A percentile compares a stretch with the other conserved stretches of the same genome.
These are phyloP conservation scores for Heterotilapia buettikoferi DNA, from an alignment of 2,113 vertebrate genomes.

Conservation along the genomic window DNA sequence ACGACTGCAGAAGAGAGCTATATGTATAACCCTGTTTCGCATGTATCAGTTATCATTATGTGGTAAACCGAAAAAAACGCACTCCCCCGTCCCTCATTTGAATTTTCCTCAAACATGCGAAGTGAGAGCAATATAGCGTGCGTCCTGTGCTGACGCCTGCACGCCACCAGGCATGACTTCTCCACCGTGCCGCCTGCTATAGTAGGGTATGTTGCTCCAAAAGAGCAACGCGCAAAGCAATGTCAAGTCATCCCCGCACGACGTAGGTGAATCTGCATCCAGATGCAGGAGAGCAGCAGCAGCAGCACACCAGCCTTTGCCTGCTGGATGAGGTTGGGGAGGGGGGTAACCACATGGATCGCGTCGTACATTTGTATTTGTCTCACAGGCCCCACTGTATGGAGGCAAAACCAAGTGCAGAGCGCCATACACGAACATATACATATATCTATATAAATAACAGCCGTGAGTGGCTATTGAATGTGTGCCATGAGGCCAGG, in stretches of 20 bases:
- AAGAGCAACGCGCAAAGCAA: slow-evolving; percentile 8
- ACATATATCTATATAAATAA: background rate
- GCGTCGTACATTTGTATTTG: background rate
- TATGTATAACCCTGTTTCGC: background rate
- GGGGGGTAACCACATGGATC: background rate
- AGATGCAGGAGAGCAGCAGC: slow-evolving; percentile 7
- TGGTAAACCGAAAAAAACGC: background rate
- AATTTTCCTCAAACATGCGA: background rate
- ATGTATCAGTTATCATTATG: background rate
- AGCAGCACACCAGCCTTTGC: background rate
- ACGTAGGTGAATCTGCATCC: slow-evolving; percentile 39
- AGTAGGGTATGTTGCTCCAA: background rate
- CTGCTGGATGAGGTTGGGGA: background rate
- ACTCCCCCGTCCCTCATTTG: background rate
- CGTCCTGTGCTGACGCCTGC: background rate
- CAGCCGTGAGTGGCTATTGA: slow-evolving; percentile 17
- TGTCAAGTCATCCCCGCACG: slow-evolving; percentile 36
- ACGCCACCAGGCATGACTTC: slow-evolving; percentile 4
- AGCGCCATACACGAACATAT: background rate
- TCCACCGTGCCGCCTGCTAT: background rate
- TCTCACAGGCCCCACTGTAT: background rate
- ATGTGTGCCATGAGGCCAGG: slow-evolving; percentile 49
- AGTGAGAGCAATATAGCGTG: background rate
- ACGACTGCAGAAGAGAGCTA: background rate
- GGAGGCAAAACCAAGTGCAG: background rate